Evolutionary conservation across 92 coral and sea anemone genomes (phyloP), one percentile per base, ranked within the genome.

Genomic region (Phenganax marumi): DNA sequence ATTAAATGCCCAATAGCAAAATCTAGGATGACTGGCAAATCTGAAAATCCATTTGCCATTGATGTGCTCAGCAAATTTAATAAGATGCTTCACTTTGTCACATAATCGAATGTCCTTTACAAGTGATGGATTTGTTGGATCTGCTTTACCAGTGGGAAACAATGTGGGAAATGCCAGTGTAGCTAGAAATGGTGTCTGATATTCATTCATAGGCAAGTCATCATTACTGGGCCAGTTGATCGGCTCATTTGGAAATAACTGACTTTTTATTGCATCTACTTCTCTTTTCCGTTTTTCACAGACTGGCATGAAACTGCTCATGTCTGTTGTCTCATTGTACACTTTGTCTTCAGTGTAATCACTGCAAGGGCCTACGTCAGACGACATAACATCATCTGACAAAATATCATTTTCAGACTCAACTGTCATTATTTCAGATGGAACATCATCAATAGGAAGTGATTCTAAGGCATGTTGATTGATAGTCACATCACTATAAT

Each of bases 151-250:
- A 73, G 73, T 84, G 58, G 90, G 90, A 70, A 86, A 86, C 80
- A 86, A 86, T 61, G 86, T 83, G 23, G 90, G 90, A 83, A 87
- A 82, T 25, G 90, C 90, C 62, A 87, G 50, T 62, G 87, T 83
- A 73, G 90, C 90, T 79, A 83, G 62, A 77, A 73, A 78, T 68
- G 85, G 21, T 64, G 81, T 84, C 52, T 85, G 63, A 71, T 70
- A 84, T 73, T 87, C 90, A 79, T 84, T 88, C 61, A 84, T 47
- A 22, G 88, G 91, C 82, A 70, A 66, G 60, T 76, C 66, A 70
- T 84, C 70, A 76, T 83, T 62, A 43, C 73, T 63, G 57, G 88
- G 90, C 90, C 87, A 87, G 52, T 33, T 50, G 68, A 84, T 72
- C 84, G 85, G 85, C 60, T 84, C 75, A 16, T 78, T 84, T 61